phyloP scores from a whole-genome alignment of 2,113 vertebrate genomes.

The Stomatorhinus ivindoensis region DNA sequence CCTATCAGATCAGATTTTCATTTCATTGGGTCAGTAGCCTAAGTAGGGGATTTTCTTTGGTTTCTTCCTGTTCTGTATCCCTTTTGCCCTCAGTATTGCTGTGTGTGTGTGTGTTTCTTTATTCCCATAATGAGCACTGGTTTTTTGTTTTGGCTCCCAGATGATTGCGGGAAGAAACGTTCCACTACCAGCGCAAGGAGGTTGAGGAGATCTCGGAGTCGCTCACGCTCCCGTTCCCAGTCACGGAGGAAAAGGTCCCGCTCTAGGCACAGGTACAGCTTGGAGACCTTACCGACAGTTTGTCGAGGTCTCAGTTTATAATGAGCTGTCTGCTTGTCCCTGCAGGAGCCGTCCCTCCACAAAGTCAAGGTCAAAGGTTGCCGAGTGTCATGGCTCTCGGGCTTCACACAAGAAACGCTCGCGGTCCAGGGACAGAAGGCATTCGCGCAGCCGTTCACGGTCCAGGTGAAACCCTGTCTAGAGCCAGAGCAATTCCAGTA shows the following conservation, averaged over 20 bases:
- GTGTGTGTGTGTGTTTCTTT: not conserved
- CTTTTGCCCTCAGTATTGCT: not conserved
- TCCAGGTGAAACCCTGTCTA: conserved; percentile 41
- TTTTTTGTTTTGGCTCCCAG: conserved; percentile 21
- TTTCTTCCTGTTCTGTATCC: not conserved
- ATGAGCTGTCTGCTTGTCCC: not conserved
- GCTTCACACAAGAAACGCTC: conserved; percentile 72
- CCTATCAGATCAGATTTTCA: not conserved
- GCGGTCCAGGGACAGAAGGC: conserved; percentile 73
- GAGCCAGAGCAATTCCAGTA: not conserved
- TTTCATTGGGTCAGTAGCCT: not conserved
- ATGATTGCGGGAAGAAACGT: conserved; percentile 63
- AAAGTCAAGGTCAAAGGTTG: conserved; percentile 61
- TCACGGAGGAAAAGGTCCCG: conserved; percentile 76
- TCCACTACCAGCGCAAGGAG: conserved; percentile 60
- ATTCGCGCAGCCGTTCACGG: conserved; percentile 71
- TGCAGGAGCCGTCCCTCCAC: conserved; percentile 65
- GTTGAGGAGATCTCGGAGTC: conserved; percentile 67
- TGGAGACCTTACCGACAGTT: not conserved
- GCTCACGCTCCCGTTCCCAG: conserved; percentile 69
- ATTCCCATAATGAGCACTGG: not conserved
- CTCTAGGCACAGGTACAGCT: conserved; percentile 76
- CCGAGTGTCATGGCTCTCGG: conserved; percentile 67
- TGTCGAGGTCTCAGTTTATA: not conserved
- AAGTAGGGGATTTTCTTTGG: not conserved